Base-by-base conservation (phyloP, 1,140 invertebrate genomes). In the Mylabris phalerata region DNA sequence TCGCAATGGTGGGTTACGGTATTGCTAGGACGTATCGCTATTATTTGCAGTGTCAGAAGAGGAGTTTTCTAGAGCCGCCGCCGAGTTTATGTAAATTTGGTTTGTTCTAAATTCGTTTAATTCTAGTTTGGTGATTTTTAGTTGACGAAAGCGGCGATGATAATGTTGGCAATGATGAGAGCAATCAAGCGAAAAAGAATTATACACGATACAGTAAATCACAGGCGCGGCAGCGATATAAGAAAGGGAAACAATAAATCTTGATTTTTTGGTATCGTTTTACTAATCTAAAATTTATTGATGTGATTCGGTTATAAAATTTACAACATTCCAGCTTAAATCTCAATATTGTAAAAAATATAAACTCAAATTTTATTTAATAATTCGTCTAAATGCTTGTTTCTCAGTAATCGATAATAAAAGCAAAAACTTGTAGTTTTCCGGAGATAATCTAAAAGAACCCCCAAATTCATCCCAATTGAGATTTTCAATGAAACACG, bases 141-240 rank as follows among this genome's bases (percentile, higher is more conserved):
- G 39, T 52, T 32, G 61, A 65, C 6, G 58, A 64, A 7, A 67
- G 10, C 4, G 10, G 9, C 9, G 41, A 3, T 42, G 41, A 75
- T 19, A 69, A 74, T 49, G 67, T 71, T 27, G 66, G 73, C 32
- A 56, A 55, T 9, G 62, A 67, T 9, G 66, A 48, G 2, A 25
- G 6, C 5, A 11, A 51, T 24, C 6, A 42, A 7, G 67, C 44
- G 56, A 62, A 5, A 71, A 74, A 41, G 54, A 70, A 68, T 32
- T 72, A 75, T 9, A 73, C 72, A 11, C 76, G 78, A 69, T 86
- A 85, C 59, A 84, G 81, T 50, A 87, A 85, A 77, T 84, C 84
- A 7, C 84, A 86, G 73, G 84, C 84, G 4, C 75, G 84, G 58
- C 80, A 85, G 58, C 75, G 85, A 69, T 85, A 83, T 70, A 82